Base-by-base conservation (phyloP, 2,113 vertebrate species). In the Jaculus jaculus region DNA sequence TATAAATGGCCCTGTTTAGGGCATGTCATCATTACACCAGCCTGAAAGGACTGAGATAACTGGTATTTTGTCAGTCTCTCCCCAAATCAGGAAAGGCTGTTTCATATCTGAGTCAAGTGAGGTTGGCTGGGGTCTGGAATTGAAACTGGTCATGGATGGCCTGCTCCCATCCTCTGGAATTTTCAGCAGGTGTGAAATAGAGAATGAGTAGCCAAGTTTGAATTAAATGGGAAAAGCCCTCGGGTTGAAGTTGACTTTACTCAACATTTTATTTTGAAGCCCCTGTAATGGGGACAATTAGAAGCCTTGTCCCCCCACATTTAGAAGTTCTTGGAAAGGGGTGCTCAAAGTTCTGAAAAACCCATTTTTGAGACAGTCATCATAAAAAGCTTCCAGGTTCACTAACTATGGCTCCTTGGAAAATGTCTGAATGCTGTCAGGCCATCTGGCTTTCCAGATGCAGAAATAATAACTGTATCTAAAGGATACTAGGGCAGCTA, bases 141-240 rank as follows among this genome's bases (percentile, higher is more conserved):
- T 42, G 47, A 63, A 30, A 37, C 5, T 87, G 91, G 37, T 72
- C n/a, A 75, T 13, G 39, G 72, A 63, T 85, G 81, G 58, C 28
- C 12, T 30, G 54, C n/a, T 94, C 68, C 60, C 23, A 77, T 65
- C 23, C 21, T 85, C 54, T 74, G 90, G 61, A 94, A 95, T 89
- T 95, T 91, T 71, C 39, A 96, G 79, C 82, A 90, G 82, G 68
- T 92, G 39, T 39, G 72, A 84, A 83, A 23, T 87, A 16, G 34
- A 23, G 61, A 82, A 51, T 32, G 34, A 68, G 18, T 24, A 39
- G 21, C 69, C n/a, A 68, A 61, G 60, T 77, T 5, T 54, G 54
- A 92, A 93, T 85, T 66, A 72, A 63, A 84, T 73, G 89, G 84
- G 82, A 51, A 92, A 85, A 92, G 60, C 42, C 74, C 71, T 69